These are phyloP conservation scores for Epinephelus awoara DNA, from an alignment of 2,797 vertebrate species.

Conservation along the genomic window DNA sequence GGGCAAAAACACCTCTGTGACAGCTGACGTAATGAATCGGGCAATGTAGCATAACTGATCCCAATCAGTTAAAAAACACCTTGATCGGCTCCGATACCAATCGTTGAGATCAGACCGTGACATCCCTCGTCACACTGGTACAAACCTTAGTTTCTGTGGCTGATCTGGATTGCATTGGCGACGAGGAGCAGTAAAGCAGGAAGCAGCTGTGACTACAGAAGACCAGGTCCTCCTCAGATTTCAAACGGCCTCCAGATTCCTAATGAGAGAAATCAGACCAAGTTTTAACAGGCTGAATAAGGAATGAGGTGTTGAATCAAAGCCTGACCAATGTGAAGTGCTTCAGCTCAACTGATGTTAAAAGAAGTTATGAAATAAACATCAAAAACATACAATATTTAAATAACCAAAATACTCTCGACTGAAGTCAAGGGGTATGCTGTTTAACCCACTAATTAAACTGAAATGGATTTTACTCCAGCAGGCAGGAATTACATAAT, in stretches of 20 bases:
- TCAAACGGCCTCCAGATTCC: constrained; percentile 83
- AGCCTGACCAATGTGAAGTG: constrained; percentile 34
- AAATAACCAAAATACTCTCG: constrained; percentile 52
- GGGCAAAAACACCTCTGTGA: too few species aligned
- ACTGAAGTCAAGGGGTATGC: constrained; percentile 35
- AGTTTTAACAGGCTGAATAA: constrained; percentile 40
- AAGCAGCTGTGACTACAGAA: constrained; percentile 99
- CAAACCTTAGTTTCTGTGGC: constrained; percentile 90
- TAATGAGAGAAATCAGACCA: constrained; percentile 54
- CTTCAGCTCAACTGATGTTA: constrained; percentile 39
- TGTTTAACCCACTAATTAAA: constrained; percentile 67
- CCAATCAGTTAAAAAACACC: too few species aligned
- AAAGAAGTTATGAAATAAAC: constrained; percentile 58
- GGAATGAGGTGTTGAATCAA: constrained; percentile 52
- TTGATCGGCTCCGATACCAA: too few species aligned
- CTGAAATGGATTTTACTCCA: constrained; percentile 53
- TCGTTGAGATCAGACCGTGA: too few species aligned
- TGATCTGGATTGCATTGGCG: constrained; percentile 86
- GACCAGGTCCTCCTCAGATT: constrained; percentile 89
- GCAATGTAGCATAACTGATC: too few species aligned
- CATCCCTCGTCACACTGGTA: background rate
- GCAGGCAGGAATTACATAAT: constrained; percentile 68
- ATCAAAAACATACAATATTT: constrained; percentile 64
- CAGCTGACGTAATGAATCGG: too few species aligned
- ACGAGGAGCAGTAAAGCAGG: constrained; percentile 90